phyloP scores from a whole-genome alignment of 2,888 invertebrate species.

The Portevinia maculata region DNA sequence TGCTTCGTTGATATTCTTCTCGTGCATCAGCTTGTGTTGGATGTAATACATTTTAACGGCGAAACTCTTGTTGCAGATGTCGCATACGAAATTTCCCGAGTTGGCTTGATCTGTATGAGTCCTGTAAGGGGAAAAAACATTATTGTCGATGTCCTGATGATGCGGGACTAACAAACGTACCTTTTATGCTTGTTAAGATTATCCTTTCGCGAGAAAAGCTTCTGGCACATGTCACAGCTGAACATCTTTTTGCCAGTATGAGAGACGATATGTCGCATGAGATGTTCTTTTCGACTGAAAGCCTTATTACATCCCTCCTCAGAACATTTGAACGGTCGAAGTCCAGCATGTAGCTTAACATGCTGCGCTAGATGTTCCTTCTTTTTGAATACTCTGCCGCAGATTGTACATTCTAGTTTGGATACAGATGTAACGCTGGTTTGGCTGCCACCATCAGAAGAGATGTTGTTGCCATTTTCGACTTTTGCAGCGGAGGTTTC shows the following conservation, averaged over 20 bases:
- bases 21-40: conserved; percentile 85
- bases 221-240: conserved; percentile 85
- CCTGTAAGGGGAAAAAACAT: conserved; percentile 73
- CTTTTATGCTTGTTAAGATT: conserved; percentile 82
- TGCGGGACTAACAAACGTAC: conserved; percentile 74
- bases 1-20: conserved; percentile 76
- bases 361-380: conserved; percentile 89
- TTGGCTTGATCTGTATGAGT: conserved; percentile 78
- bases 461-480: conserved; percentile 38
- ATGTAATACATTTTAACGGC: conserved; percentile 87
- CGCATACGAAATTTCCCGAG: conserved; percentile 85
- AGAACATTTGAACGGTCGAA: conserved; percentile 87
- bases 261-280: conserved; percentile 86
- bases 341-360: conserved; percentile 86
- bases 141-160: background rate
- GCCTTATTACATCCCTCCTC: conserved; percentile 85
- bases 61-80: conserved; percentile 87
- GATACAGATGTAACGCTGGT: conserved; percentile 41
- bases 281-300: conserved; percentile 88
- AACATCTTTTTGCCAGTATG: conserved; percentile 88
- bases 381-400: conserved; percentile 87
- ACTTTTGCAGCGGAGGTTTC: conserved; percentile 13
- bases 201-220: conserved; percentile 83
- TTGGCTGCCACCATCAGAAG: conserved; percentile 45
- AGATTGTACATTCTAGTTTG: conserved; percentile 84